Evolutionary conservation across 2,888 invertebrate genomes (phyloP), one percentile per base, ranked within the genome.

Genomic region (Leptinotarsa juncta): DNA sequence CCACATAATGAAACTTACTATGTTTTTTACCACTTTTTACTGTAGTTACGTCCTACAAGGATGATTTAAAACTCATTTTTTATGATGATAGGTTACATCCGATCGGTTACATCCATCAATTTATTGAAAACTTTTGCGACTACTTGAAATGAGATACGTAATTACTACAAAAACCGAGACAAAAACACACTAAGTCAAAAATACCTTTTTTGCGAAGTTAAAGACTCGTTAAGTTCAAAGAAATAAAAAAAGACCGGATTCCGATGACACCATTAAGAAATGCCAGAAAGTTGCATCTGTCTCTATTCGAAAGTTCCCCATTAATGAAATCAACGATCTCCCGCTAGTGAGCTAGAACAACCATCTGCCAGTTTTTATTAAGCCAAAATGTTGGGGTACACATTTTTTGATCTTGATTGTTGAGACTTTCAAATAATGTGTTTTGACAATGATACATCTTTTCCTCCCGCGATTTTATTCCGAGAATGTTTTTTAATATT

Each of bases 321-420:
- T 62, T 18, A 62, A 62, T 62, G 42, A 62, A 62, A 62, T n/a
- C 18, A 32, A 5, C 62, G 16, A 42, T 62, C 42, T 32, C 42
- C 62, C n/a, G 62, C 42, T n/a, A 12, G 32, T 42, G n/a, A 62
- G 57, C 57, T 57, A 15, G 5, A 62, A 62, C 42, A 32, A 42
- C 26, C 62, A 62, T 62, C 62, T 62, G 62, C 42, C 16, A 62
- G 32, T 32, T 62, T 62, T 62, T n/a, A 62, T 42, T 62, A 62
- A 42, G n/a, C 62, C 62, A n/a, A 62, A 62, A 26, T n/a, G 12
- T 62, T 62, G 7, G n/a, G 62, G 32, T n/a, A 32, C 10, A 62
- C n/a, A 32, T 42, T 32, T 16, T 32, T 42, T 62, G 42, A 62
- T 62, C 57, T 57, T 23, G 32, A 32, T 42, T 62, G n/a, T 42